Evolutionary conservation across 2,888 invertebrate genomes (phyloP).

Genomic region (Microctonus brassicae): DNA sequence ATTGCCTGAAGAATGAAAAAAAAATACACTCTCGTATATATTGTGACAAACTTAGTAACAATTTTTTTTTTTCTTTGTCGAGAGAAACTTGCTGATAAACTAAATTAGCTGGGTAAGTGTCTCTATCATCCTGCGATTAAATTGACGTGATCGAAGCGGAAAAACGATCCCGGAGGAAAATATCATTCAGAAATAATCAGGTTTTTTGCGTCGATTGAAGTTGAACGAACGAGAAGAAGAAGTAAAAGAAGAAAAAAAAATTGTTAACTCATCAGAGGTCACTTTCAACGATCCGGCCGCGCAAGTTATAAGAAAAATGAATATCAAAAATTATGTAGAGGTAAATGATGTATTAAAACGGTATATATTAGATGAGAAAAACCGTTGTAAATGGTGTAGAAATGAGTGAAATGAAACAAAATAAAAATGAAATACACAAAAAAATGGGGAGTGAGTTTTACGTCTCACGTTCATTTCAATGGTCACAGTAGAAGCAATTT

Average conservation of each 20-base stretch:
- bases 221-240: background rate
- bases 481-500: constrained; percentile 20
- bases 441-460: constrained; percentile 13
- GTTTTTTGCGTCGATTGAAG: constrained; percentile 13
- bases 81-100: constrained; percentile 8
- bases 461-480: constrained; percentile 19
- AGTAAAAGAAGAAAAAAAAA: constrained; percentile 1
- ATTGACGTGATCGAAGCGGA: constrained; percentile 16
- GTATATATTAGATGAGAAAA: background rate
- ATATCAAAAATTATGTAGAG: background rate
- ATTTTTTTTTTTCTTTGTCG: background rate
- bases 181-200: constrained; percentile 31
- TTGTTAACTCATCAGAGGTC: constrained; percentile 13
- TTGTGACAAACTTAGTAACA: background rate
- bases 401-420: background rate
- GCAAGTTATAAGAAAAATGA: background rate
- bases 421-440: background rate
- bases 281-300: background rate
- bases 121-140: constrained; percentile 15
- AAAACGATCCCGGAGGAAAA: constrained; percentile 6
- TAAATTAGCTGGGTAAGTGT: constrained; percentile 25
- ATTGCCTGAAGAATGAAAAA: background rate
- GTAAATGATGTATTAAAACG: too few relatives aligned
- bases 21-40: background rate
- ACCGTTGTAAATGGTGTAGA: background rate